Evolutionary conservation across 2,797 vertebrate genomes (phyloP).

Genomic region (Gallinago solitaria): DNA sequence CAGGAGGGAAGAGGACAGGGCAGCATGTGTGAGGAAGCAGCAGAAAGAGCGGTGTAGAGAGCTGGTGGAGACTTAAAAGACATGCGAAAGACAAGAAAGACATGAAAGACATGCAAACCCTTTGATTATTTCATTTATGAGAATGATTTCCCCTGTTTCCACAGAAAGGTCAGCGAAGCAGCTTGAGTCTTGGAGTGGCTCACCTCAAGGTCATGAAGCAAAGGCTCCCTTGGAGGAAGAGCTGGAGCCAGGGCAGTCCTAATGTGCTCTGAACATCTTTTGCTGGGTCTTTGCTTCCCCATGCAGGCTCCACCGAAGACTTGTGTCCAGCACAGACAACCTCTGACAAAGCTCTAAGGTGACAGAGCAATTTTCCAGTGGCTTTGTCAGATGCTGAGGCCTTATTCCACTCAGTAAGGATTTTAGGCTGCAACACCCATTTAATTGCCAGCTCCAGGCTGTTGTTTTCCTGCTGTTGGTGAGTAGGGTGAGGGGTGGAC

Average conservation of each 20-base stretch:
- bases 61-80: not conserved
- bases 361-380: constrained; percentile 2
- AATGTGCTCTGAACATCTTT: not conserved
- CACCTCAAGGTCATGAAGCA: not conserved
- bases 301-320: not conserved
- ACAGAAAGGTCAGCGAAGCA: not conserved
- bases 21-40: not conserved
- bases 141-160: not conserved
- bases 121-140: not conserved
- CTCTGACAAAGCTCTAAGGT: not conserved
- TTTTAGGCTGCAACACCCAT: not conserved
- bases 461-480: not conserved
- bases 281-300: not conserved
- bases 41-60: not conserved
- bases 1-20: not conserved
- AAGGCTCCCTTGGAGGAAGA: not conserved
- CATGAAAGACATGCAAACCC: not conserved
- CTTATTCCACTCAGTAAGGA: not conserved
- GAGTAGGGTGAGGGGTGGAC: not conserved
- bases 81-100: no score
- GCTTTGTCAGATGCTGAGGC: not conserved
- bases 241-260: not conserved
- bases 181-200: fast-evolving
- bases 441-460: not conserved
- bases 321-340: not conserved